These are phyloP conservation scores for Ennomos erosarius DNA, from an alignment of 2,888 invertebrate species.

Conservation along the genomic window DNA sequence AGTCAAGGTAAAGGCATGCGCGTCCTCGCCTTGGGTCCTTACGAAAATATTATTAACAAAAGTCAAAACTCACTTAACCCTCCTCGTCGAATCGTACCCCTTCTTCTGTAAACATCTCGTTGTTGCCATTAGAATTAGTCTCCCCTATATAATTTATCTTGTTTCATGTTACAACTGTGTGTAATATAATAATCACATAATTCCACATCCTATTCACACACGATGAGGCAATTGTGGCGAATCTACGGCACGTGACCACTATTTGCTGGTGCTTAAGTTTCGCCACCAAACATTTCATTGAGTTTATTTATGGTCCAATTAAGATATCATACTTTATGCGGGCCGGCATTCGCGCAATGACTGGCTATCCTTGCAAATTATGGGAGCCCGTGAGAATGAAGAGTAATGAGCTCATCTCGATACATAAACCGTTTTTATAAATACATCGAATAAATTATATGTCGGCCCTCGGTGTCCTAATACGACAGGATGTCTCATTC, in stretches of 20 bases:
- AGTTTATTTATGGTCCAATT: conserved; percentile 78
- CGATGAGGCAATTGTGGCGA: conserved; percentile 75
- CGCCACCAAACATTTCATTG: conserved; percentile 68
- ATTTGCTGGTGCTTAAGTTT: conserved; percentile 74
- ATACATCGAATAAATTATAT: conserved; percentile 12
- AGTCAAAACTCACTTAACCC: conserved; percentile 10
- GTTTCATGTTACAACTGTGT: conserved; percentile 59
- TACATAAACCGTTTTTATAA: conserved; percentile 8
- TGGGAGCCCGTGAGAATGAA: conserved; percentile 34
- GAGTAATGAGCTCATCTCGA: conserved; percentile 25
- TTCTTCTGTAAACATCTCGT: conserved; percentile 3
- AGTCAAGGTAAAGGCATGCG: conserved; percentile 1
- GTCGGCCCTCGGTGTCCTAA: conserved; percentile 17
- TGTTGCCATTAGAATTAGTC: conserved; percentile 23
- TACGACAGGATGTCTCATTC: conserved; percentile 37
- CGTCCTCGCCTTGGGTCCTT: conserved; percentile 8
- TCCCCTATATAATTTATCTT: conserved; percentile 41
- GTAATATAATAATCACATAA: conserved; percentile 78
- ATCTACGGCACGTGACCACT: conserved; percentile 79
- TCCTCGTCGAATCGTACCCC: conserved; percentile 2
- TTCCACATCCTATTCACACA: conserved; percentile 65
- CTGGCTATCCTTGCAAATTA: conserved; percentile 39
- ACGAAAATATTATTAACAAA: neutral
- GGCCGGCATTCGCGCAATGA: conserved; percentile 48
- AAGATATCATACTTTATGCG: conserved; percentile 77